Conservation (phyloP, 2,113 vertebrate genomes). For the Rousettus leschenaultii region DNA sequence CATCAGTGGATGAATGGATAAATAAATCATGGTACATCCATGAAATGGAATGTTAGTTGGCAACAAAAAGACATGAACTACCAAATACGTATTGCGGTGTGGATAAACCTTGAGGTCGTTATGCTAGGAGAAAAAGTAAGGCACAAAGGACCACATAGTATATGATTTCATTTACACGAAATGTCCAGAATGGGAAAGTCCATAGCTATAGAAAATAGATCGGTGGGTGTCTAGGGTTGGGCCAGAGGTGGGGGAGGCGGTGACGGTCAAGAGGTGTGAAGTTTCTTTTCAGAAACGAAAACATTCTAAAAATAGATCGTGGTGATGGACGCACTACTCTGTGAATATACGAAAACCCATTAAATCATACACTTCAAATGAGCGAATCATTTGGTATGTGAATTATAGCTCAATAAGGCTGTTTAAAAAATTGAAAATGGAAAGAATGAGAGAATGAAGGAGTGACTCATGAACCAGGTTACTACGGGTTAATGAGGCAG, state of each 20-base stretch:
- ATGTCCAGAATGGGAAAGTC: not conserved
- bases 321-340: not conserved
- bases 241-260: not conserved
- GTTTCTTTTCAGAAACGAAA: not conserved
- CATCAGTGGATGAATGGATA: not conserved
- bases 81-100: too few relatives aligned
- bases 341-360: not conserved
- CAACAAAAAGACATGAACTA: not conserved
- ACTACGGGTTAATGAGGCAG: not conserved
- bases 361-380: not conserved
- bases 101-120: not conserved
- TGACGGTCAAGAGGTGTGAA: accelerated
- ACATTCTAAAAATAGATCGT: not conserved
- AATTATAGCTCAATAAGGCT: not conserved
- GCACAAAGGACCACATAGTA: not conserved
- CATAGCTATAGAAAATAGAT: not conserved
- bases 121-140: not conserved
- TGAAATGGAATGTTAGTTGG: too few relatives aligned
- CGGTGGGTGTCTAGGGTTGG: not conserved
- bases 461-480: not conserved
- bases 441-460: not conserved
- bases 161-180: not conserved
- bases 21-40: not conserved
- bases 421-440: not conserved
- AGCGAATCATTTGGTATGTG: not conserved